These are phyloP conservation scores for Phrynosoma platyrhinos DNA, from an alignment of 2,113 vertebrate genomes.

Conservation along the genomic window DNA sequence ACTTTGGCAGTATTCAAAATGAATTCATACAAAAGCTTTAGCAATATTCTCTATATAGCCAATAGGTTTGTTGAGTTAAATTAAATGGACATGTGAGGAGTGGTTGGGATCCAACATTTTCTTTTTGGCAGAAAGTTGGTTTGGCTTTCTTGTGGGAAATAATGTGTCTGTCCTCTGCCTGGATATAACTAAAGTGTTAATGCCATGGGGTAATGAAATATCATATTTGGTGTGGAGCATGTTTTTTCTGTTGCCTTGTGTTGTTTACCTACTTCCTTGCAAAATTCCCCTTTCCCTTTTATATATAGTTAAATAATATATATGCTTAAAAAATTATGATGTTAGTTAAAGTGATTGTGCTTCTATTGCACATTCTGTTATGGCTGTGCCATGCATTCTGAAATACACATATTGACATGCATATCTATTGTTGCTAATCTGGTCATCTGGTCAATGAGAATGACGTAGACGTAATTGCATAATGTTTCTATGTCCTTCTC, in stretches of 20 bases:
- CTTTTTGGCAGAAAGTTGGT: neutral
- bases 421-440: slow-evolving; percentile 64
- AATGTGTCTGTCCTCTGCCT: no score
- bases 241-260: neutral
- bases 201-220: neutral
- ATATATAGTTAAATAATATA: neutral
- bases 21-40: no score
- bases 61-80: neutral
- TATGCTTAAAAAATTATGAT: neutral
- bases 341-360: neutral
- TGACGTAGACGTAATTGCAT: slow-evolving; percentile 59
- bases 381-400: neutral
- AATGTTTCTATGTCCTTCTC: slow-evolving; percentile 27
- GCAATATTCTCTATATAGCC: neutral
- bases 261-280: neutral
- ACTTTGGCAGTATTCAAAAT: neutral
- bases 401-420: slow-evolving; percentile 23
- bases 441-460: slow-evolving; percentile 55
- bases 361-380: neutral
- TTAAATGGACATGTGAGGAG: neutral
- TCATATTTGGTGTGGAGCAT: neutral
- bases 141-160: no score
- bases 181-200: neutral
- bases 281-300: neutral
- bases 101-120: neutral